phyloP scores from a whole-genome alignment of 1,140 invertebrate genomes.

The Drosophila fuyamai region DNA sequence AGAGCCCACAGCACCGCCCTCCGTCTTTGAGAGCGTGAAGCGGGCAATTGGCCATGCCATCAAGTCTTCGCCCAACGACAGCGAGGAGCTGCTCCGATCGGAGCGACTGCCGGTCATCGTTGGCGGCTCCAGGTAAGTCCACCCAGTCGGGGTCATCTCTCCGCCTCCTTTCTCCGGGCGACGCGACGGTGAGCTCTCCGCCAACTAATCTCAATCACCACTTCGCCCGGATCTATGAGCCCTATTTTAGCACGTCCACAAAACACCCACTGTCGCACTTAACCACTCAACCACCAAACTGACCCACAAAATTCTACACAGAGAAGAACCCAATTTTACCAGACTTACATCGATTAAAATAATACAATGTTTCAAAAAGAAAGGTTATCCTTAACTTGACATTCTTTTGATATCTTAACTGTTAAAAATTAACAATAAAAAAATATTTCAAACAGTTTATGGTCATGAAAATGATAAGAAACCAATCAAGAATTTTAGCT shows the following conservation, averaged over 20 bases:
- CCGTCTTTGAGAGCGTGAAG: slow-evolving; percentile 82
- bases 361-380: too few relatives aligned
- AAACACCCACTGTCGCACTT: slow-evolving; percentile 14
- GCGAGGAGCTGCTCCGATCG: slow-evolving; percentile 72
- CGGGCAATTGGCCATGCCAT: slow-evolving; percentile 82
- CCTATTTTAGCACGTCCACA: slow-evolving; percentile 4
- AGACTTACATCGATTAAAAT: too few relatives aligned
- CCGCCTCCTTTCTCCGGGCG: background rate
- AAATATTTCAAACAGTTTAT: too few relatives aligned
- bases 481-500: too few relatives aligned
- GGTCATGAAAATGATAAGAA: too few relatives aligned
- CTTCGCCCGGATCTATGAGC: slow-evolving; percentile 5
- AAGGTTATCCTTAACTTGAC: too few relatives aligned
- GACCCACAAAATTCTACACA: slow-evolving; percentile 11
- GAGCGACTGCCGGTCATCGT: slow-evolving; percentile 74
- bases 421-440: too few relatives aligned
- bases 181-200: slow-evolving; percentile 35
- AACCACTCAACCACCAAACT: slow-evolving; percentile 11
- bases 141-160: background rate
- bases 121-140: slow-evolving; percentile 80
- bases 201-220: slow-evolving; percentile 39
- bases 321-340: background rate
- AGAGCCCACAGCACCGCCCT: slow-evolving; percentile 78
- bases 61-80: slow-evolving; percentile 69
- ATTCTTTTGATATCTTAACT: too few relatives aligned